Evolutionary conservation across 2,888 invertebrate species (phyloP).

Genomic region (Girardia tigrina): DNA sequence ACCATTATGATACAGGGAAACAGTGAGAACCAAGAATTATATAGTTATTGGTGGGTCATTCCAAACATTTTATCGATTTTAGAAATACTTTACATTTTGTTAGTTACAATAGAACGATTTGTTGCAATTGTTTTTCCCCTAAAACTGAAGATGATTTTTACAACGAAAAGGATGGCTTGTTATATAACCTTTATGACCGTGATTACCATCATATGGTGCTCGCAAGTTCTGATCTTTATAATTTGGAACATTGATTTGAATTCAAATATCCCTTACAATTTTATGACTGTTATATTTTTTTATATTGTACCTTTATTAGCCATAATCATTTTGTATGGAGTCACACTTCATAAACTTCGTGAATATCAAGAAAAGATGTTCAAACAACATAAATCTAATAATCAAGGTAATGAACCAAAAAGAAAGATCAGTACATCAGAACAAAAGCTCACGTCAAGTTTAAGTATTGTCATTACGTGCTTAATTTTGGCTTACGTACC

Average conservation of each 20-base stretch:
- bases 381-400: not conserved
- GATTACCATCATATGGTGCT: not conserved
- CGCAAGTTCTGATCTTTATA: not conserved
- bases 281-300: not conserved
- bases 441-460: not conserved
- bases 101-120: slow-evolving; percentile 10
- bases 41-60: not conserved
- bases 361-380: not conserved
- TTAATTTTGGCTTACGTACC: slow-evolving; percentile 21
- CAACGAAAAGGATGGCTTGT: not conserved
- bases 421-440: not conserved
- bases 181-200: not conserved
- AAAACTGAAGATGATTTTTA: not conserved
- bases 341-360: not conserved
- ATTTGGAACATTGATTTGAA: not conserved
- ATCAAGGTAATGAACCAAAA: not conserved
- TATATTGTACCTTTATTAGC: not conserved
- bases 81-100: not conserved
- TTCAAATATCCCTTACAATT: not conserved
- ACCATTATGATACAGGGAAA: not conserved
- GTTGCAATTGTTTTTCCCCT: slow-evolving; percentile 2
- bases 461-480: not conserved
- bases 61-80: not conserved
- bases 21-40: not conserved
- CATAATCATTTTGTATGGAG: not conserved